Evolutionary conservation across 2,113 vertebrate species (phyloP), one percentile per base, ranked within the genome.

Genomic region (Chinchilla lanigera): DNA sequence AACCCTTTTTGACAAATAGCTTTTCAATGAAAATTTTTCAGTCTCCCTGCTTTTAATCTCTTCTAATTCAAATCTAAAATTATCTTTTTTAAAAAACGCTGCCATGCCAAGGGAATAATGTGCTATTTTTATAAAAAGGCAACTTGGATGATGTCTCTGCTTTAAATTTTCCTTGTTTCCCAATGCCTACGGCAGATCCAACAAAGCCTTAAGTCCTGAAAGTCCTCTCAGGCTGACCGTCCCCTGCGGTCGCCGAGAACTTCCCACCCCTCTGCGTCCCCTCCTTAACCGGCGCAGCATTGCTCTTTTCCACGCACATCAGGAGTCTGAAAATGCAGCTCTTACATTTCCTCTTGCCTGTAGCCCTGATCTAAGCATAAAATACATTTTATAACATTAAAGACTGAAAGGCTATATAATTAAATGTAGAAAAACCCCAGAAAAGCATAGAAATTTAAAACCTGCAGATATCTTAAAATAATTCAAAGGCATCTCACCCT

Each of bases 11-110:
- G 12, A 80, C 11, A 61, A 96, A 54, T 5, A 67, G n/a, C 9
- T 69, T 85, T 90, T 71, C 80, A 81, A 35, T 30, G 28, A 78
- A 47, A 78, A 50, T 65, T 71, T 2, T 82, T 86, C 50, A 47
- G 73, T 54, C 63, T 86, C 47, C 63, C 50, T 75, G n/a, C 44
- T 26, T 94, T 88, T 38, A 5, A 60, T 71, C 67, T 71, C n/a
- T 63, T 95, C 67, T 93, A 75, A 69, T 84, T 87, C 61, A 94
- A 94, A 94, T 50, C 16, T 16, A 22, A 95, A 81, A 73, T 47
- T 22, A 52, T 4, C 14, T 89, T 87, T 75, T 38, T 24, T 0
- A 33, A 54, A 54, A 73, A 41, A 75, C 20, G 41, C 47, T 85
- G 28, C 73, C 28, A 20, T 30, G 20, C 12, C 71, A 80, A n/a